Percentiles rank a stretch among this genome's conserved stretches.
phyloP scores from a whole-genome alignment of 2,888 invertebrate genomes.

The Griposia aprilina region DNA sequence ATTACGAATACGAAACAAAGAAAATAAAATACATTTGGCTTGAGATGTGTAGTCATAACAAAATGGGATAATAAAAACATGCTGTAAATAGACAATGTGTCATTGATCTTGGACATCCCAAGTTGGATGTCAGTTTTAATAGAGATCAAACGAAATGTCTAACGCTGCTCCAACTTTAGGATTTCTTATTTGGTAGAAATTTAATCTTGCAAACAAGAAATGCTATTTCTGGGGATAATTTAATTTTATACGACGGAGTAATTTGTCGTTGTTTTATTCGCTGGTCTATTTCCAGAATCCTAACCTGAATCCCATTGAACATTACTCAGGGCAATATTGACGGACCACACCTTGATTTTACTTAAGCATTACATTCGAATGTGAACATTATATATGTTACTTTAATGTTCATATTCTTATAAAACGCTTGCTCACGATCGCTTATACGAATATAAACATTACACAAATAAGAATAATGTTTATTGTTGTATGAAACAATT shows the following conservation, averaged over 20 bases:
- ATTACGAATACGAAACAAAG: constrained; percentile 37
- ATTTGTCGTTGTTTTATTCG: not conserved
- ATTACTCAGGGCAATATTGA: not conserved
- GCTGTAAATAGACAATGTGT: constrained; percentile 47
- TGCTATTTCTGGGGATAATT: constrained; percentile 35
- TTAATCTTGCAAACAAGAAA: constrained; percentile 35
- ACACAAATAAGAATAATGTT: not conserved
- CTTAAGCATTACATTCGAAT: not conserved
- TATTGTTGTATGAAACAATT: not conserved
- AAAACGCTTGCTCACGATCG: not conserved
- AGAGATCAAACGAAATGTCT: constrained; percentile 50
- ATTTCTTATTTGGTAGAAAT: constrained; percentile 49
- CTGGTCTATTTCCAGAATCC: constrained; percentile 21
- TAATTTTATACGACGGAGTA: constrained; percentile 20
- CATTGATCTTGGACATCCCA: constrained; percentile 53
- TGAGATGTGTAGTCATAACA: constrained; percentile 45
- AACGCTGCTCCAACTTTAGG: constrained; percentile 10
- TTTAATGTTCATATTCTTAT: not conserved
- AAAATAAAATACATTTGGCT: constrained; percentile 22
- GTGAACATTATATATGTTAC: not conserved
- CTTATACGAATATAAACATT: not conserved
- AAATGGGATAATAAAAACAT: constrained; percentile 43
- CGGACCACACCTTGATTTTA: not conserved
- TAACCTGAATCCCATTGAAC: not conserved
- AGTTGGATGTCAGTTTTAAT: constrained; percentile 37